Percentiles rank a stretch among this genome's conserved stretches.
Evolutionary conservation across 2,113 vertebrate species (phyloP).

Genomic region (Oncorhynchus keta): DNA sequence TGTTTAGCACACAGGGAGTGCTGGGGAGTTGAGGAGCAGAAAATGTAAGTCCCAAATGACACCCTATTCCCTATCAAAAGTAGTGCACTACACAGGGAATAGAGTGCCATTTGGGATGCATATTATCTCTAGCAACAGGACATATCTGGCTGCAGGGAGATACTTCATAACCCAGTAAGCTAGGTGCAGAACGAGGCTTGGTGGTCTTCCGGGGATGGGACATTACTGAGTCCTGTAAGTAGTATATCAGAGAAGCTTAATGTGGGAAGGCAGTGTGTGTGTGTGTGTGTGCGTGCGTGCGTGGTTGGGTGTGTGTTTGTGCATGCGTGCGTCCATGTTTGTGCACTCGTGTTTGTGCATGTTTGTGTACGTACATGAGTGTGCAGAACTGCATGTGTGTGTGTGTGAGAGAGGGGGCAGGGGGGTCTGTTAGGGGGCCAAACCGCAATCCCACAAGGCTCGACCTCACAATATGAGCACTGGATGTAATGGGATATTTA

Average conservation of each 20-base stretch:
- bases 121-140: constrained; percentile 18
- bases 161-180: constrained; percentile 54
- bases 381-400: not conserved
- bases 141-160: constrained; percentile 48
- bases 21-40: not conserved
- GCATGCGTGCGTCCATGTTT: not conserved
- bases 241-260: constrained; percentile 21
- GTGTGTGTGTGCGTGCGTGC: constrained; percentile 5
- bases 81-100: too few species aligned
- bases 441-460: constrained; percentile 48
- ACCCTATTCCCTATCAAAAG: too few species aligned
- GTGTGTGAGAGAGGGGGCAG: not conserved
- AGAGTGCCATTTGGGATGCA: not conserved
- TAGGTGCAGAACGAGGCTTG: constrained; percentile 34
- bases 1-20: constrained; percentile 50
- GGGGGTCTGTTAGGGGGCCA: not conserved
- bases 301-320: not conserved
- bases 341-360: not conserved
- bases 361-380: not conserved
- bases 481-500: constrained; percentile 68
- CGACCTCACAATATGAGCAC: constrained; percentile 53
- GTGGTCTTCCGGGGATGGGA: not conserved
- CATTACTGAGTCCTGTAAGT: constrained; percentile 17
- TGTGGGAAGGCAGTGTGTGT: not conserved
- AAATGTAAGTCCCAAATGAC: not conserved